These are phyloP conservation scores for Sphaerophoria taeniata DNA, from an alignment of 2,888 invertebrate species.

Conservation along the genomic window DNA sequence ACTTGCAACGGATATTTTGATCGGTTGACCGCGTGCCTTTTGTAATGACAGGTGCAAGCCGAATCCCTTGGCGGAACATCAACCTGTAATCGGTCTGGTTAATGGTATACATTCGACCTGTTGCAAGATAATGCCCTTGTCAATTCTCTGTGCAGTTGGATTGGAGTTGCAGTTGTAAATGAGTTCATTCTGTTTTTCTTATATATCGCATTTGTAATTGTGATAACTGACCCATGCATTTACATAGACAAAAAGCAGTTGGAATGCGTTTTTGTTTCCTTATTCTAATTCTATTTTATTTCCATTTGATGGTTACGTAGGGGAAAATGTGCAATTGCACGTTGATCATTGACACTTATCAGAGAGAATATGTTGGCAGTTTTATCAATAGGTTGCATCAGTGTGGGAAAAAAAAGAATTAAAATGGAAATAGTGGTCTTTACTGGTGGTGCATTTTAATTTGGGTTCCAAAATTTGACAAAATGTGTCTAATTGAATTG, in stretches of 20 bases:
- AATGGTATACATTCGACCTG: conserved; percentile 36
- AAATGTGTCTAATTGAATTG: not conserved
- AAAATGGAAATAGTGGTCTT: not conserved
- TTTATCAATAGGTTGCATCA: conserved; percentile 7
- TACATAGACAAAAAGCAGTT: not conserved
- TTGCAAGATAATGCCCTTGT: conserved; percentile 46
- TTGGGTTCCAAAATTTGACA: not conserved
- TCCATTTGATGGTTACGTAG: not conserved
- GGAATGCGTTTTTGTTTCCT: conserved; percentile 17
- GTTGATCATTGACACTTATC: not conserved
- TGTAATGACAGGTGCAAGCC: conserved; percentile 67
- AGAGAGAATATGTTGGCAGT: conserved; percentile 19
- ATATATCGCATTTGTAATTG: conserved; percentile 18
- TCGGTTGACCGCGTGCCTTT: conserved; percentile 69
- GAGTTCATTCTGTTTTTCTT: conserved; percentile 14
- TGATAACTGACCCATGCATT: conserved; percentile 59
- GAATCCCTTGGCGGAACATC: conserved; percentile 63
- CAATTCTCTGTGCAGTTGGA: conserved; percentile 9
- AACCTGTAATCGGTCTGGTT: conserved; percentile 49
- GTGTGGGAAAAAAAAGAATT: conserved; percentile 12
- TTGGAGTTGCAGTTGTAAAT: not conserved
- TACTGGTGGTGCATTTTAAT: conserved; percentile 1
- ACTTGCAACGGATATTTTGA: conserved; percentile 66
- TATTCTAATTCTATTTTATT: conserved; percentile 26
- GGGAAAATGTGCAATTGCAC: conserved; percentile 2